A percentile compares a stretch with the other conserved stretches of the same genome.
Conservation (phyloP, 2,888 invertebrate species). For the Mythimna loreyi region DNA sequence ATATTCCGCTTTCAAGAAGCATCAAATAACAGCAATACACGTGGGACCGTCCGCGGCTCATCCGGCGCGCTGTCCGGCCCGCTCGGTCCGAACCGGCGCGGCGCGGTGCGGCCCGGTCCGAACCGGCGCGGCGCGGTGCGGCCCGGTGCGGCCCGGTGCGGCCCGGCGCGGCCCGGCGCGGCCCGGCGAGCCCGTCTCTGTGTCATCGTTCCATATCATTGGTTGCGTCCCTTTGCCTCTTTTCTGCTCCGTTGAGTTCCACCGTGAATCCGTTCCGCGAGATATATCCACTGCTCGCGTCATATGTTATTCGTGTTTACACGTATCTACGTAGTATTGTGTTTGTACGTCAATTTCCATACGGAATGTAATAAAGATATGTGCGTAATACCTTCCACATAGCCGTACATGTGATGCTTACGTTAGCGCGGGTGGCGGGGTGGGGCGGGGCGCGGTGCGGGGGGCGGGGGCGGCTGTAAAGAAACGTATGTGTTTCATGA, state of each 20-base stretch:
- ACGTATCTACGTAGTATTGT: constrained; percentile 17
- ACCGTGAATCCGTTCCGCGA: constrained; percentile 12
- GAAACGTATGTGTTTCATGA: constrained; percentile 24
- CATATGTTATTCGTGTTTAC: constrained; percentile 19
- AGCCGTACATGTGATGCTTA: neutral
- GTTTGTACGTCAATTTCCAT: constrained; percentile 32
- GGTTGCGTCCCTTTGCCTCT: constrained; percentile 15
- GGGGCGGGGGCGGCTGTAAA: neutral
- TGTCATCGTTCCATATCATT: constrained; percentile 26
- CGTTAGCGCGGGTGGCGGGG: neutral
- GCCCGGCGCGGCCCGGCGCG: neutral
- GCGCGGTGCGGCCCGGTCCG: neutral
- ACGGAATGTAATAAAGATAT: constrained; percentile 35
- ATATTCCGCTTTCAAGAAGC: constrained; percentile 7
- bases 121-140: neutral
- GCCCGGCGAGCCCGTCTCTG: neutral
- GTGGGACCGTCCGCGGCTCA: neutral
- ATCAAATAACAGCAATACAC: constrained; percentile 15
- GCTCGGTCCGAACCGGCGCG: neutral
- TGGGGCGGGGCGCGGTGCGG: too few relatives aligned
- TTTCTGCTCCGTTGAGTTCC: constrained; percentile 28
- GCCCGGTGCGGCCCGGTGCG: neutral
- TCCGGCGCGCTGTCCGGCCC: neutral
- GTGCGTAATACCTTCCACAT: constrained; percentile 13
- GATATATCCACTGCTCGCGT: constrained; percentile 1